Evolutionary conservation across 1,140 invertebrate genomes (phyloP), one percentile per base, ranked within the genome.

Genomic region (Caenorhabditis latens): DNA sequence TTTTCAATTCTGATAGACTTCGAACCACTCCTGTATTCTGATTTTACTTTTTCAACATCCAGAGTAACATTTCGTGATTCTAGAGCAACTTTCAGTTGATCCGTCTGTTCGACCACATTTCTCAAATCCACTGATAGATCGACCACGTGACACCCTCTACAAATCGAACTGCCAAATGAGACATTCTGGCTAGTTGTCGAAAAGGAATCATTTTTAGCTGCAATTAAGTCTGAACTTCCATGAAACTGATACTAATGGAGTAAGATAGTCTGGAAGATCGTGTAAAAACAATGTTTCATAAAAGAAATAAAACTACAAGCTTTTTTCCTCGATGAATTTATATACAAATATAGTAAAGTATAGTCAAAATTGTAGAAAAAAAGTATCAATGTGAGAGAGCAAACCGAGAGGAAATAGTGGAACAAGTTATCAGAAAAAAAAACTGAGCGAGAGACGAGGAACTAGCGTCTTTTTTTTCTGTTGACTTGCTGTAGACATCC

Each of bases 51-150:
- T 6, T 71, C 32, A 0, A 85, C 24, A 21, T 85, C 84, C 40
- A 85, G 14, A 32, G 40, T 57, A 2, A 85, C 50, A 71, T 67
- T 46, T 46, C 84, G 40, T 2, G 43, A 65, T 58, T 85, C 84
- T 21, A 75, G 5, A 0, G 46, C 65, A 14, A 48, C 48, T 75
- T 85, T 71, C 21, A 85, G 58, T 13, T 75, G 46, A 11, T 85
- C 84, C n/a, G 43, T 53, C 7, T 75, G 46, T 24, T 85, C 84
- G 65, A 85, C 75, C 3, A 85, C 48, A 21, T 42, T 71, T 21
- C 84, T 75, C 48, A 85, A 42, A 43, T 85, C 84, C 14, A 85
- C 84, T 19, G 53, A n/a, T 40, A 65, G 84, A 58, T 85, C 84
- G 11, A 85, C 84, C 8, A 85, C 84, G 50, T 85, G 84, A 57